Percentiles rank a stretch among this genome's conserved stretches.
phyloP scores from a whole-genome alignment of 2,113 vertebrate genomes.

The Sander lucioperca region DNA sequence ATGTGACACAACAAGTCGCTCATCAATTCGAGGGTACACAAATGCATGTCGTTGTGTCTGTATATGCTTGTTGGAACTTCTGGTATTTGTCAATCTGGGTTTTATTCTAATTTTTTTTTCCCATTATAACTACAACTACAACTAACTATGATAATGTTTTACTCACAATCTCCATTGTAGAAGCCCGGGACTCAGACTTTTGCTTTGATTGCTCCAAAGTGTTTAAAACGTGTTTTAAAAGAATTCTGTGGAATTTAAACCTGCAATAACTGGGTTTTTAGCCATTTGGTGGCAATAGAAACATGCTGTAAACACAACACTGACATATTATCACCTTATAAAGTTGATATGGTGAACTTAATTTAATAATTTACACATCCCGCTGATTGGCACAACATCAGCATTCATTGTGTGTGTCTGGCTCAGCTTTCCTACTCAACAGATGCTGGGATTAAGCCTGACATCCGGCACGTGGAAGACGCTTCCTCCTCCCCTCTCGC shows the following conservation, averaged over 20 bases:
- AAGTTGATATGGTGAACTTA: not conserved
- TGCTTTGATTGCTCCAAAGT: not conserved
- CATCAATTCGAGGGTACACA: not conserved
- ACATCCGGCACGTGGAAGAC: too few species aligned
- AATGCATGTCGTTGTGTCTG: not conserved
- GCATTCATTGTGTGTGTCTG: not conserved
- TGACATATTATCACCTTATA: not conserved
- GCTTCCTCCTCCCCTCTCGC: too few species aligned
- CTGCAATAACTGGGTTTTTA: not conserved
- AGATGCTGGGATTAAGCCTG: too few species aligned
- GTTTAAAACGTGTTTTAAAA: not conserved
- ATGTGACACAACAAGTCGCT: not conserved
- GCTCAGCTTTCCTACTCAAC: too few species aligned
- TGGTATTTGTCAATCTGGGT: not conserved
- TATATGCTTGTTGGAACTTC: not conserved
- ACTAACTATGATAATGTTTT: not conserved
- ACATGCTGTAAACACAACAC: not conserved
- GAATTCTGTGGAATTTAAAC: not conserved
- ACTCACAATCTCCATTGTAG: not conserved
- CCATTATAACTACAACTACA: not conserved
- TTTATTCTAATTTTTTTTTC: not conserved
- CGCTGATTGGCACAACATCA: not conserved
- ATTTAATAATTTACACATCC: not conserved
- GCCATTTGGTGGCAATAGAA: too few species aligned
- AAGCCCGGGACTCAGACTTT: not conserved